phyloP scores from a whole-genome alignment of 2,888 invertebrate genomes.

The Pollenia angustigena region DNA sequence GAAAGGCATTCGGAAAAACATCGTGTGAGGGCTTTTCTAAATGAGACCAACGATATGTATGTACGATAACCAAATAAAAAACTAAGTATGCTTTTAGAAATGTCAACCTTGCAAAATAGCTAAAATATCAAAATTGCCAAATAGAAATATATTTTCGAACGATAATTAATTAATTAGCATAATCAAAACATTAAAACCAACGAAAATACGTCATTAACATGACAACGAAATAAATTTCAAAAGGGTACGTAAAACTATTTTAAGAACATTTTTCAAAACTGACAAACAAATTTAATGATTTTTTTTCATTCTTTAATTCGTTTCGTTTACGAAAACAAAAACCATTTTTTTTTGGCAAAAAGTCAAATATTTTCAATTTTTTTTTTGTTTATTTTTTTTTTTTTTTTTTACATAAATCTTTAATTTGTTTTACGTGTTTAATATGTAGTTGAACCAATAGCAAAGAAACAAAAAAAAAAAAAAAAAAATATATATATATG shows the following conservation, averaged over 20 bases:
- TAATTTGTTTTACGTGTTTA: conserved; percentile 44
- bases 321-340: conserved; percentile 34
- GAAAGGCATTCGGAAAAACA: neutral
- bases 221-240: conserved; percentile 9
- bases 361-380: conserved; percentile 58
- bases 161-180: conserved; percentile 65
- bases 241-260: conserved; percentile 15
- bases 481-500: too few relatives aligned
- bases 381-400: neutral
- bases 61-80: too few relatives aligned
- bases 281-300: neutral
- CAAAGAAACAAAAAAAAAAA: neutral
- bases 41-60: too few relatives aligned
- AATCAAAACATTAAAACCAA: conserved; percentile 35
- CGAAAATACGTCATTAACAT: conserved; percentile 46
- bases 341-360: conserved; percentile 55
- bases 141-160: conserved; percentile 41
- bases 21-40: too few relatives aligned
- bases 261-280: conserved; percentile 1
- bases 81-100: neutral
- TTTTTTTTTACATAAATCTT: conserved; percentile 39
- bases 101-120: conserved; percentile 45
- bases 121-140: neutral
- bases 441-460: conserved; percentile 36
- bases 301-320: neutral